Evolutionary conservation across 2,888 invertebrate species (phyloP).

Genomic region (Drosophila buzzatii): DNA sequence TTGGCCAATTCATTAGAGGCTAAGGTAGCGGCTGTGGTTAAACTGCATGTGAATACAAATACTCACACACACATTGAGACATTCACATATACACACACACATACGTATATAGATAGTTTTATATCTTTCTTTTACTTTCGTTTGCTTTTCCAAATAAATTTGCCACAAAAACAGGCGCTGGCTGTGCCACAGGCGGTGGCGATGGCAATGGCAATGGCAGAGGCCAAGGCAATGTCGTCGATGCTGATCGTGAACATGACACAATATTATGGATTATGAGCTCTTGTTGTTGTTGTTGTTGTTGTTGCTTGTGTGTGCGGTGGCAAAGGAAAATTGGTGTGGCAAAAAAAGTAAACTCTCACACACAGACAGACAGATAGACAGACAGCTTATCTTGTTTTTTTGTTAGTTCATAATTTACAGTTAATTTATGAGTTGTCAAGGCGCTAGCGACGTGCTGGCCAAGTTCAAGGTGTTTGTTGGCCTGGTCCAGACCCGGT

Average conservation of each 20-base stretch:
- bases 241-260: constrained; percentile 78
- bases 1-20: constrained; percentile 76
- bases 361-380: constrained; percentile 56
- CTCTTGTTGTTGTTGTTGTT: constrained; percentile 33
- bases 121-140: constrained; percentile 73
- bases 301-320: constrained; percentile 32
- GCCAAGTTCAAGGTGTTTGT: constrained; percentile 74
- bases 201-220: constrained; percentile 27
- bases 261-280: constrained; percentile 79
- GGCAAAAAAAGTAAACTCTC: constrained; percentile 44
- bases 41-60: constrained; percentile 23
- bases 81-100: not conserved
- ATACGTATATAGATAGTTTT: not conserved
- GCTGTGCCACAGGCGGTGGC: constrained; percentile 29
- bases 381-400: constrained; percentile 51
- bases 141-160: constrained; percentile 77
- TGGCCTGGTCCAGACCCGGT: constrained; percentile 11
- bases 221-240: constrained; percentile 50
- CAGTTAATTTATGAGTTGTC: constrained; percentile 83
- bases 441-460: constrained; percentile 67
- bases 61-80: not conserved
- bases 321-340: constrained; percentile 64
- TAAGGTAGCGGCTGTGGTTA: constrained; percentile 20
- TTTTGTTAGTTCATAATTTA: constrained; percentile 78
- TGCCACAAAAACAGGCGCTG: constrained; percentile 51